These are phyloP conservation scores for Cheilosia urbana DNA, from an alignment of 2,888 invertebrate species.

Conservation along the genomic window DNA sequence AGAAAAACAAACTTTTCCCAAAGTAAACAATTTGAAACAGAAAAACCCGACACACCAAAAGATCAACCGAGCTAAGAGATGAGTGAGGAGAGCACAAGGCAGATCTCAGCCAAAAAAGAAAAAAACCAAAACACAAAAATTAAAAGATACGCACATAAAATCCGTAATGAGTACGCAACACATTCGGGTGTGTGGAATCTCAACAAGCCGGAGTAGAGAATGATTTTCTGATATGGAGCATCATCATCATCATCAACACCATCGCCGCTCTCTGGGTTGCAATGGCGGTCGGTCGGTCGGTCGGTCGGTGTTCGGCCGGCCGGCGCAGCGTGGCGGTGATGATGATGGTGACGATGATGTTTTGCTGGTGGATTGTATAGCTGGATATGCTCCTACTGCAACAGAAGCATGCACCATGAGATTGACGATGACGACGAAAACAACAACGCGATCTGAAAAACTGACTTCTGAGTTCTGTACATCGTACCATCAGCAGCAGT, in stretches of 20 bases:
- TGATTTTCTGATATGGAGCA: constrained; percentile 76
- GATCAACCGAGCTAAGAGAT: constrained; percentile 1
- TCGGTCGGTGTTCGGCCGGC: background rate
- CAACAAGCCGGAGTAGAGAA: constrained; percentile 73
- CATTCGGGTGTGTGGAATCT: constrained; percentile 76
- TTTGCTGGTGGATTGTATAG: constrained; percentile 56
- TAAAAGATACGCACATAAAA: constrained; percentile 75
- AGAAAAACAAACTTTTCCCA: constrained; percentile 72
- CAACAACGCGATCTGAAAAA: constrained; percentile 55
- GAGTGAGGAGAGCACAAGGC: constrained; percentile 42
- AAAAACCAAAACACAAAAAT: constrained; percentile 44
- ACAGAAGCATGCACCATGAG: constrained; percentile 74
- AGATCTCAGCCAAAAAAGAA: constrained; percentile 56
- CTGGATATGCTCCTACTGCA: constrained; percentile 77
- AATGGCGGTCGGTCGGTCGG: constrained; percentile 33
- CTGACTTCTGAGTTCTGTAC: constrained; percentile 63
- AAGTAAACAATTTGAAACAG: constrained; percentile 65
- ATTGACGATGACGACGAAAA: constrained; percentile 70
- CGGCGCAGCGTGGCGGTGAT: constrained; percentile 37
- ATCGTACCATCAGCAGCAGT: constrained; percentile 49
- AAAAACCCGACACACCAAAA: constrained; percentile 19
- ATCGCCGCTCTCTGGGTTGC: constrained; percentile 66
- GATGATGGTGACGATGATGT: constrained; percentile 61
- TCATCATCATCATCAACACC: constrained; percentile 76
- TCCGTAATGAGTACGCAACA: constrained; percentile 76